Conservation (phyloP, 2,888 invertebrate species). For the Trissolcus japonicus region DNA sequence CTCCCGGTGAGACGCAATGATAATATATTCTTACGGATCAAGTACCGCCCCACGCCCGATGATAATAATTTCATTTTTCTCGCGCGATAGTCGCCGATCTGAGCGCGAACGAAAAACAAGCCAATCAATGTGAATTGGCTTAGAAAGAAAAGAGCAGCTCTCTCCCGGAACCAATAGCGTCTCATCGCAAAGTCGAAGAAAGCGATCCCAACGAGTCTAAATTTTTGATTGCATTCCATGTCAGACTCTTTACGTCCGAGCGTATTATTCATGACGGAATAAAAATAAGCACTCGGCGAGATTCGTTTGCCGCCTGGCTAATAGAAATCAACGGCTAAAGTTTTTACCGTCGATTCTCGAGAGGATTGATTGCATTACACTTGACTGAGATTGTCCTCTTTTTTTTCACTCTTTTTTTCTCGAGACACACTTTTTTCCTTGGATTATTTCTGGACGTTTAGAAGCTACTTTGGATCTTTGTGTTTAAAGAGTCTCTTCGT, state of each 20-base stretch:
- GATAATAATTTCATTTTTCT: too few species aligned
- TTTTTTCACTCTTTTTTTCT: background rate
- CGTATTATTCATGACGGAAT: slow-evolving; percentile 21
- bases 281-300: slow-evolving; percentile 1
- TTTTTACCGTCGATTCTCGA: slow-evolving; percentile 8
- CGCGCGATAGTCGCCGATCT: too few species aligned
- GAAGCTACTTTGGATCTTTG: slow-evolving; percentile 15
- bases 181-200: background rate
- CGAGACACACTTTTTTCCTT: slow-evolving; percentile 26
- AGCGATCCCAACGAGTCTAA: slow-evolving; percentile 5
- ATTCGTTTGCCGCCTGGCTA: slow-evolving; percentile 11
- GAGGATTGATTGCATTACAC: slow-evolving; percentile 29
- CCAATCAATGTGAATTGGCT: slow-evolving; percentile 25
- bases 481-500: slow-evolving; percentile 8
- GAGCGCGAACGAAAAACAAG: slow-evolving; percentile 23
- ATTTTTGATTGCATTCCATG: background rate
- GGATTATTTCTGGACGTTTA: slow-evolving; percentile 21
- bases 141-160: slow-evolving; percentile 14
- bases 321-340: slow-evolving; percentile 28
- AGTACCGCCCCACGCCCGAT: too few species aligned
- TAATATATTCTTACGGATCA: background rate
- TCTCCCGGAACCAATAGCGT: background rate
- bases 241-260: slow-evolving; percentile 17
- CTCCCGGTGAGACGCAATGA: background rate
- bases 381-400: slow-evolving; percentile 3